Conservation (phyloP, 2,797 vertebrate species). For the Rhyacichthys aspro region DNA sequence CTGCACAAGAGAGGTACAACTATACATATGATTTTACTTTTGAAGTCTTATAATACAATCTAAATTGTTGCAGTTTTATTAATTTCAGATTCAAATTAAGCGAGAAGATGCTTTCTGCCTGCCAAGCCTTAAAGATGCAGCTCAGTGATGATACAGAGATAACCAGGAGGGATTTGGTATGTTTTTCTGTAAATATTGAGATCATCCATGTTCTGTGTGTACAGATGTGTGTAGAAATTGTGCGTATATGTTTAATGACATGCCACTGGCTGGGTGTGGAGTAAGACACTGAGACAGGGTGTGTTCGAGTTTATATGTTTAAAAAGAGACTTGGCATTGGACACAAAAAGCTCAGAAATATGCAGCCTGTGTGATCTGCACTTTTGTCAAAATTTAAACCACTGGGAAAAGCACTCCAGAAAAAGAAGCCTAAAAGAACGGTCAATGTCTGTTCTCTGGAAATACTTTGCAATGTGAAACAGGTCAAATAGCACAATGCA, state of each 20-base stretch:
- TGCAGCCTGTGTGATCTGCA: conserved; percentile 28
- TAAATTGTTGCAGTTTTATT: conserved; percentile 3
- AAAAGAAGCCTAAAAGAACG: too few relatives aligned
- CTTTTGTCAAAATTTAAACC: conserved; percentile 8
- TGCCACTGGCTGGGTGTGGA: conserved; percentile 30
- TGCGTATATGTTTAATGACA: conserved; percentile 13
- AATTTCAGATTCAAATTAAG: conserved; percentile 85
- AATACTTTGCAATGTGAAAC: too few relatives aligned
- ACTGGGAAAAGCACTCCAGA: conserved; percentile 6
- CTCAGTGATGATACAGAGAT: conserved; percentile 84
- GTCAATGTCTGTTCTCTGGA: too few relatives aligned
- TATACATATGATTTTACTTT: neutral
- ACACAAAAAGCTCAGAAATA: conserved; percentile 26
- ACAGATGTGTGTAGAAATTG: neutral
- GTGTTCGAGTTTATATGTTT: conserved; percentile 34
- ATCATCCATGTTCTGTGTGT: neutral
- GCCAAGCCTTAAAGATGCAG: conserved; percentile 86
- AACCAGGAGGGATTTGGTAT: conserved; percentile 89
- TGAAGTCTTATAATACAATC: neutral
- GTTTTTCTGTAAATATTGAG: conserved; percentile 40
- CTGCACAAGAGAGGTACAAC: conserved; percentile 85
- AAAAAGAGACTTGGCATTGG: conserved; percentile 20
- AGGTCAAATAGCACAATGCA: too few relatives aligned
- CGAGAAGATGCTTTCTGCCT: conserved; percentile 90
- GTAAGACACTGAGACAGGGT: conserved; percentile 9